These are phyloP conservation scores for Malurus melanocephalus DNA, from an alignment of 2,113 vertebrate species.

Conservation along the genomic window DNA sequence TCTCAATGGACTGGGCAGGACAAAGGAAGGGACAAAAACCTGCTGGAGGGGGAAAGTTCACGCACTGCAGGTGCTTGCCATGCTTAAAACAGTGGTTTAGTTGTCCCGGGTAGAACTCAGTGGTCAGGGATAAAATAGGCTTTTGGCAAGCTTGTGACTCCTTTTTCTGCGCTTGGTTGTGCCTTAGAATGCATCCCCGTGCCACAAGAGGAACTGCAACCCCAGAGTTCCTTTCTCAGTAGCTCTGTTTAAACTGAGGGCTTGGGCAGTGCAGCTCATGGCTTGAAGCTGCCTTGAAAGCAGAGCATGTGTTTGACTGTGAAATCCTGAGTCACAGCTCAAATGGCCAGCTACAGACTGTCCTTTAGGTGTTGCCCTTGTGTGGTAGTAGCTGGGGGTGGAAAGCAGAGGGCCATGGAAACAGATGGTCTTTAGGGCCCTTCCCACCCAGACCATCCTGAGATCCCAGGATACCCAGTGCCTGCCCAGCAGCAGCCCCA, in stretches of 20 bases:
- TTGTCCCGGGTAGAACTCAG: rapidly evolving
- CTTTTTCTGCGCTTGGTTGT: neutral
- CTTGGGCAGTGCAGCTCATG: neutral
- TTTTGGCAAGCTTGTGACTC: neutral
- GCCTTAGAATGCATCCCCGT: neutral
- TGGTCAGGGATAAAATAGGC: neutral
- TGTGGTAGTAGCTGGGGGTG: rapidly evolving
- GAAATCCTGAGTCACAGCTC: neutral
- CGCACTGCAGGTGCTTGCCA: rapidly evolving
- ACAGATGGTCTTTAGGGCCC: rapidly evolving
- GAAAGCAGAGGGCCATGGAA: neutral
- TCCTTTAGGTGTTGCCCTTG: neutral
- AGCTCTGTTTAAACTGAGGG: neutral
- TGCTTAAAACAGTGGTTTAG: neutral
- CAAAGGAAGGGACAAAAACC: neutral
- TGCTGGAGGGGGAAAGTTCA: too few species aligned
- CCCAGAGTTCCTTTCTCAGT: neutral
- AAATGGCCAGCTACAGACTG: rapidly evolving
- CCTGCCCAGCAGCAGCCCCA: neutral
- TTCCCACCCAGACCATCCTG: neutral
- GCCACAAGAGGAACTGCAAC: neutral
- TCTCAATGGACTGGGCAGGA: rapidly evolving
- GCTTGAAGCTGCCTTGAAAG: neutral
- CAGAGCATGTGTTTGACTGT: rapidly evolving
- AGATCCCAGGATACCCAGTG: neutral